Conservation (phyloP, 2,888 invertebrate species). For the Orthonevra nobilis region DNA sequence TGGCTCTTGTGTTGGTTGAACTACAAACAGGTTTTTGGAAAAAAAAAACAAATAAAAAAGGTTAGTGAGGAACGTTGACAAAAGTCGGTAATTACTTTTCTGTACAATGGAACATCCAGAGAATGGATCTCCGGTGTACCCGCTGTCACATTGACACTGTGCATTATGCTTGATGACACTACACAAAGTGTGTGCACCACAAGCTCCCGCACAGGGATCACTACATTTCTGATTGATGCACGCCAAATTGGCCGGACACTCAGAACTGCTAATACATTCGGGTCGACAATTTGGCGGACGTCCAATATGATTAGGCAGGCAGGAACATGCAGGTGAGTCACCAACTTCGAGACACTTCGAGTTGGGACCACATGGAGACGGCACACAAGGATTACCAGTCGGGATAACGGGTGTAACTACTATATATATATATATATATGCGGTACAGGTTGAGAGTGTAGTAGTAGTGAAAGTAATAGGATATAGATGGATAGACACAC, state of each 20-base stretch:
- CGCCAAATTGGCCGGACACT: slow-evolving; percentile 88
- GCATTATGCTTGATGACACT: slow-evolving; percentile 89
- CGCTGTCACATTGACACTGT: slow-evolving; percentile 87
- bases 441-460: slow-evolving; percentile 68
- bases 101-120: slow-evolving; percentile 84
- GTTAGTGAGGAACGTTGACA: slow-evolving; percentile 16
- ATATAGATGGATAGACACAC: slow-evolving; percentile 70
- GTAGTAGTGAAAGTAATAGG: slow-evolving; percentile 61
- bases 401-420: slow-evolving; percentile 81
- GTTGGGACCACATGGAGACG: slow-evolving; percentile 92
- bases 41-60: slow-evolving; percentile 4
- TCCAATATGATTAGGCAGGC: slow-evolving; percentile 88
- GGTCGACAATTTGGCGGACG: slow-evolving; percentile 92
- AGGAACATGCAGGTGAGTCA: slow-evolving; percentile 90
- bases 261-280: slow-evolving; percentile 87
- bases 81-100: slow-evolving; percentile 77
- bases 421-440: too few species aligned
- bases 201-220: slow-evolving; percentile 90
- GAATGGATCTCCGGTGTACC: slow-evolving; percentile 90
- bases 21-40: too few species aligned
- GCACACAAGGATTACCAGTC: slow-evolving; percentile 88
- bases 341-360: slow-evolving; percentile 89
- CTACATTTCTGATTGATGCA: slow-evolving; percentile 89
- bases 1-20: slow-evolving; percentile 81
- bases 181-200: slow-evolving; percentile 88